Evolutionary conservation across 2,797 vertebrate species (phyloP).

Genomic region (Poecilia velifera): DNA sequence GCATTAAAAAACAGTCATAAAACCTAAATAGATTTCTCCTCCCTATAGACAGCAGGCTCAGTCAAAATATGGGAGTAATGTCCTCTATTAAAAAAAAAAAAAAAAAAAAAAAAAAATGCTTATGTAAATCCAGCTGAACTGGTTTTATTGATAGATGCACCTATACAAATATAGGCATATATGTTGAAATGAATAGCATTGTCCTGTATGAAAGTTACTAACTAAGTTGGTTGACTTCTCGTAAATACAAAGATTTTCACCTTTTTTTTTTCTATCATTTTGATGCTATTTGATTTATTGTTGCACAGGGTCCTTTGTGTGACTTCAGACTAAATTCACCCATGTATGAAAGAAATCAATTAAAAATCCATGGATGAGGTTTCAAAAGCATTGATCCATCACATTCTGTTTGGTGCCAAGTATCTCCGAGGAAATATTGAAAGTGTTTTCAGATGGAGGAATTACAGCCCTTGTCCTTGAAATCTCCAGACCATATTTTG

Average conservation of each 20-base stretch:
- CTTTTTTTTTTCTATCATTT: not conserved
- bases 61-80: not conserved
- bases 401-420: constrained; percentile 10
- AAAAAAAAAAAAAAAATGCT: not conserved
- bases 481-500: constrained; percentile 39
- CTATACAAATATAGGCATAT: too few relatives aligned
- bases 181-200: not conserved
- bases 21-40: not conserved
- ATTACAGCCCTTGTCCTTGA: constrained; percentile 55
- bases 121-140: not conserved
- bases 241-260: not conserved
- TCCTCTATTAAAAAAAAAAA: not conserved
- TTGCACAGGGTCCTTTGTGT: not conserved
- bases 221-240: too few relatives aligned
- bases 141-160: not conserved
- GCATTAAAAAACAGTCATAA: not conserved
- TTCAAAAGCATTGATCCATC: constrained; percentile 1
- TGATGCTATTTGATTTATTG: not conserved
- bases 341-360: constrained; percentile 1
- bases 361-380: not conserved
- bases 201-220: not conserved
- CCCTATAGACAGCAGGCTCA: not conserved
- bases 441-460: constrained; percentile 22
- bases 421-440: constrained; percentile 11
- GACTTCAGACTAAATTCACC: not conserved